Conservation (phyloP, 2,888 invertebrate genomes). For the Congeria kusceri region DNA sequence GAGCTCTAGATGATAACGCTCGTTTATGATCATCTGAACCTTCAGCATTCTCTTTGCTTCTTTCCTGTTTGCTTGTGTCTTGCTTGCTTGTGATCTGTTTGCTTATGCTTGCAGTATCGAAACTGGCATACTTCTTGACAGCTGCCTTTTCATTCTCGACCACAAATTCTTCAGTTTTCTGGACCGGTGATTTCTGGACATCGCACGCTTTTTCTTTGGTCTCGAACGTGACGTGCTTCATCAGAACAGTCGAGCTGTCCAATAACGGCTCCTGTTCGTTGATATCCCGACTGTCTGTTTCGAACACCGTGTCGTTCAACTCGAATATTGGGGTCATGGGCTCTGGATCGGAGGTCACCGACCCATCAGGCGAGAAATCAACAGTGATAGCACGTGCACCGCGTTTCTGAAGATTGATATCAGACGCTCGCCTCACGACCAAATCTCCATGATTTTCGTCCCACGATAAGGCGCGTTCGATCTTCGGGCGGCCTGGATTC, state of each 20-base stretch:
- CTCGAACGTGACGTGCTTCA: neutral
- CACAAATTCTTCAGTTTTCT: too few relatives aligned
- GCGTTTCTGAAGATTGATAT: slow-evolving; percentile 41
- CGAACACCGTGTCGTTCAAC: slow-evolving; percentile 41
- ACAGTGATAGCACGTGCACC: slow-evolving; percentile 25
- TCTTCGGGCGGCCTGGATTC: neutral
- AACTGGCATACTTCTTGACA: too few relatives aligned
- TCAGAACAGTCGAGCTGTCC: neutral
- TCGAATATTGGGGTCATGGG: slow-evolving; percentile 21
- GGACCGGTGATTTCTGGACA: too few relatives aligned
- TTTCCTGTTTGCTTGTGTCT: too few relatives aligned
- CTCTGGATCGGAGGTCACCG: neutral
- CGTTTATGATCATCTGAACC: too few relatives aligned
- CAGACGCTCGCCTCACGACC: slow-evolving; percentile 43
- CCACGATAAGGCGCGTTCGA: slow-evolving; percentile 46
- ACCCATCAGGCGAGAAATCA: slow-evolving; percentile 19
- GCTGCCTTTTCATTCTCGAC: too few relatives aligned
- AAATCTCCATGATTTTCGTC: slow-evolving; percentile 41
- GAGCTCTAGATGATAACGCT: too few relatives aligned
- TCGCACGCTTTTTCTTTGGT: neutral
- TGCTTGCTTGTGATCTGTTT: too few relatives aligned
- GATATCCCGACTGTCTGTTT: slow-evolving; percentile 23
- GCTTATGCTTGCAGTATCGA: too few relatives aligned
- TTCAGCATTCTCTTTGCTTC: too few relatives aligned
- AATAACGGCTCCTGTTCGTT: slow-evolving; percentile 33